Evolutionary conservation across 1,140 invertebrate species (phyloP).

Genomic region (Philopotamus ludificatus): DNA sequence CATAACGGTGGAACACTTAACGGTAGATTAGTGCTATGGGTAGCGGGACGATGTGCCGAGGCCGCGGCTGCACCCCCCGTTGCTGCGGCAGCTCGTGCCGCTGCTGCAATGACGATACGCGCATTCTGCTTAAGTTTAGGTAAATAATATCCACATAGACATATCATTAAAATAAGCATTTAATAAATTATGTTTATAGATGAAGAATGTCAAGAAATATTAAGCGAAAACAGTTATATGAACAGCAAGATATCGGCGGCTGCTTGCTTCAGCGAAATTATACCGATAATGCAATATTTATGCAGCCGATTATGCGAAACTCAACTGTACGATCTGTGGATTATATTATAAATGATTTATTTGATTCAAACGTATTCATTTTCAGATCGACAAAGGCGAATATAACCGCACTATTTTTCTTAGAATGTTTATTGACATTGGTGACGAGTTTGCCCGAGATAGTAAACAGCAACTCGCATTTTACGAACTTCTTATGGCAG

Average conservation of each 20-base stretch:
- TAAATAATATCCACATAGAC: conserved; percentile 45
- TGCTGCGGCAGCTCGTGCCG: conserved; percentile 76
- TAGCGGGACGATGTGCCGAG: conserved; percentile 72
- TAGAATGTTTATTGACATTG: conserved; percentile 84
- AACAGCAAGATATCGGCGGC: conserved; percentile 69
- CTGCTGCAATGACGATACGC: conserved; percentile 76
- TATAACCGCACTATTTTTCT: conserved; percentile 70
- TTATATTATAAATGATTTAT: neutral
- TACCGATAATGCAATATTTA: conserved; percentile 86
- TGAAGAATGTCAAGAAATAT: conserved; percentile 73
- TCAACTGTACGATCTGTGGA: conserved; percentile 59
- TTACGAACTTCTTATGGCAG: conserved; percentile 87
- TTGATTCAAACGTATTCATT: conserved; percentile 21
- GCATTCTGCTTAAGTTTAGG: conserved; percentile 80
- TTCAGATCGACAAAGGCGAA: conserved; percentile 60
- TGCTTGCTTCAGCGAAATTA: conserved; percentile 85
- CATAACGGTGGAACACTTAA: conserved; percentile 80
- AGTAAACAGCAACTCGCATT: conserved; percentile 78
- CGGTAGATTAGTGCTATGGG: conserved; percentile 76
- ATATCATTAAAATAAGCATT: conserved; percentile 13
- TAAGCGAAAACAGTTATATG: conserved; percentile 61
- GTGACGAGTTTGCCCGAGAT: conserved; percentile 78
- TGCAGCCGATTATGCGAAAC: conserved; percentile 81
- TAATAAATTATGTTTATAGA: conserved; percentile 53
- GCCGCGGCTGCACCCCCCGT: conserved; percentile 67